Evolutionary conservation across 2,797 vertebrate species (phyloP).

Genomic region (Semaprochilodus insignis): DNA sequence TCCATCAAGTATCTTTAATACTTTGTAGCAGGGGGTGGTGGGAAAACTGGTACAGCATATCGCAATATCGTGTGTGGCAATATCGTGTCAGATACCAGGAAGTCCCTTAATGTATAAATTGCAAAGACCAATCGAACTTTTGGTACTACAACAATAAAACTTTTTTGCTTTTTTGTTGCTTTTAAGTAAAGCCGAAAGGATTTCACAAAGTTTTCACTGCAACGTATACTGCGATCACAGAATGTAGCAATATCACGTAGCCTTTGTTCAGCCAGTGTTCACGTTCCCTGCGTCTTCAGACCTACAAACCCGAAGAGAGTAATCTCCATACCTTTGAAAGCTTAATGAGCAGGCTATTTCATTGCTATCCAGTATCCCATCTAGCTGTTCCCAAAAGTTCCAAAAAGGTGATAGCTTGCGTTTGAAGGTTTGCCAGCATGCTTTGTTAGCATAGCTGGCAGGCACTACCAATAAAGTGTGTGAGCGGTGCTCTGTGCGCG

Average conservation of each 20-base stretch:
- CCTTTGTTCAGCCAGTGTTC: background rate
- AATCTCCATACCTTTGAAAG: background rate
- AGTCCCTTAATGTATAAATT: too few species aligned
- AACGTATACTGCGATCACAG: background rate
- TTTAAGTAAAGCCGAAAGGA: too few species aligned
- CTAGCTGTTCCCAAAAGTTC: constrained; percentile 17
- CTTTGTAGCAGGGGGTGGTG: too few species aligned
- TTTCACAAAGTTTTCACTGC: background rate
- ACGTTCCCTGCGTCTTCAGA: background rate
- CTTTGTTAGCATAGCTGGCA: constrained; percentile 40
- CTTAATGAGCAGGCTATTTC: constrained; percentile 3
- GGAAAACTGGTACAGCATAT: too few species aligned
- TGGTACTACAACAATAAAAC: too few species aligned
- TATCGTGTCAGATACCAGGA: too few species aligned
- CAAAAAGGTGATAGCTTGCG: background rate
- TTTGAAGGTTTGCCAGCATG: constrained; percentile 47
- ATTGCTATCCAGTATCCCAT: constrained; percentile 31
- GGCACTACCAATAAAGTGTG: constrained; percentile 35
- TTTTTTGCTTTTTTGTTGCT: too few species aligned
- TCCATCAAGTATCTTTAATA: too few species aligned
- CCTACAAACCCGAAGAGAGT: background rate
- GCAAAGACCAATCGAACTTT: too few species aligned
- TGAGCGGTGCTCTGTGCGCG: constrained; percentile 14
- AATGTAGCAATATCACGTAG: background rate
- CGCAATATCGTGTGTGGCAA: too few species aligned